Evolutionary conservation across 2,888 invertebrate genomes (phyloP), one percentile per base, ranked within the genome.

Genomic region (Athalia cordata): DNA sequence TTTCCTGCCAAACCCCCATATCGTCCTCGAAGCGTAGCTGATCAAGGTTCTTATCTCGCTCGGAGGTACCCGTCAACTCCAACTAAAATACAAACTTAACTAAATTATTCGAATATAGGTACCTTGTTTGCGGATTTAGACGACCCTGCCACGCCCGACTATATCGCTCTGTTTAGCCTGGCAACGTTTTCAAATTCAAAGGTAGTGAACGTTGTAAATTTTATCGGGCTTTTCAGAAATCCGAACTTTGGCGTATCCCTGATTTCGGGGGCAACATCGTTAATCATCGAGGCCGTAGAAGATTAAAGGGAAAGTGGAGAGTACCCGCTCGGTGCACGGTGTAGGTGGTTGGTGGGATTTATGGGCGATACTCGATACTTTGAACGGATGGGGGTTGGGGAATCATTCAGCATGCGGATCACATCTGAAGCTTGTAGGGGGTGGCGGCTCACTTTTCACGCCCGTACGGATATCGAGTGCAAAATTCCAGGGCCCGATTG

Each of bases 71-170:
- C 66, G 47, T 49, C 66, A 15, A 6, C 47, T 49, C 66, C 66
- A 66, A 66, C 66, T 66, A 55, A 68, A 68, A 68, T 52, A 68
- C 52, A 29, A 52, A 68, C 29, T 52, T 29, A 29, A 50, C 55
- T 50, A 52, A 43, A 29, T 43, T 68, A 52, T 68, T 68, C 55
- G 68, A 68, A 50, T 68, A 52, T n/a, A n/a, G 68, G 68, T 29
- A 29, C 55, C 55, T 52, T 68, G 68, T 68, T 68, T 68, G 68
- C 68, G 68, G 68, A 68, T 55, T 68, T 55, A n/a, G 68, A n/a
- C 9, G n/a, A 55, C 55, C n/a, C 55, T 4, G 55, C 11, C n/a
- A 9, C 11, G 55, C 7, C 55, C n/a, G 68, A 66, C 68, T 52
- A 50, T 68, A 29, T 29, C 29, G 68, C 68, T 68, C 68, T 55